Base-by-base conservation (phyloP, 2,888 invertebrate genomes). In the Bedellia somnulentella region DNA sequence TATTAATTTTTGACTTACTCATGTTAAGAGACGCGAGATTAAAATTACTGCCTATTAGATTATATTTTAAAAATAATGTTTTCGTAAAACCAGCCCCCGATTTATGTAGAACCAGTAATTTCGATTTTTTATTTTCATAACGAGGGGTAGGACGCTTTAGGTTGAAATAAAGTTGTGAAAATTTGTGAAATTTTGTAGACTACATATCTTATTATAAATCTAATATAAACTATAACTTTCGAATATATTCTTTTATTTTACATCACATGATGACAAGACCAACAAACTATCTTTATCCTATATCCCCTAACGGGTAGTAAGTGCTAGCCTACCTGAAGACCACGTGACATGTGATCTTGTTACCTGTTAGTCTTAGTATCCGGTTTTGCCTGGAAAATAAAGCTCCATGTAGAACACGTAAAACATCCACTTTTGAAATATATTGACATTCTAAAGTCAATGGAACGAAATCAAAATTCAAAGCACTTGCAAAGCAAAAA, bases 151-250 rank as follows among this genome's bases (percentile, higher is more conserved):
- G 40, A 68, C 67, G 73, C 75, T 71, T 75, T 75, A 73, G 71
- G 71, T 75, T 75, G 68, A 71, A 73, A 71, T 73, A 71, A 75
- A 60, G 75, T 75, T 75, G 75, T 75, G 75, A 75, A 73, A 70
- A 75, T 73, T 75, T 73, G 73, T 73, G 75, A 75, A 75, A 66
- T 73, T 71, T 75, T 75, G 75, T 75, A 75, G 75, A 75, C 75
- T 73, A 75, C 75, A 75, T 75, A 75, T 75, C 75, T 73, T 75
- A 75, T 73, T 75, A 73, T 75, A 75, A 75, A 73, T 73, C 68
- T 75, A 73, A 73, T 73, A 75, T 73, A 75, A 75, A 75, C 75
- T 75, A 75, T 75, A 73, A 75, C 70, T 75, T 75, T 75, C 64
- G 73, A 73, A 40, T 10, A 30, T 14, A 42, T 24, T 60, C 52